These are phyloP conservation scores for Tinea trinotella DNA, from an alignment of 2,888 invertebrate genomes.

Conservation along the genomic window DNA sequence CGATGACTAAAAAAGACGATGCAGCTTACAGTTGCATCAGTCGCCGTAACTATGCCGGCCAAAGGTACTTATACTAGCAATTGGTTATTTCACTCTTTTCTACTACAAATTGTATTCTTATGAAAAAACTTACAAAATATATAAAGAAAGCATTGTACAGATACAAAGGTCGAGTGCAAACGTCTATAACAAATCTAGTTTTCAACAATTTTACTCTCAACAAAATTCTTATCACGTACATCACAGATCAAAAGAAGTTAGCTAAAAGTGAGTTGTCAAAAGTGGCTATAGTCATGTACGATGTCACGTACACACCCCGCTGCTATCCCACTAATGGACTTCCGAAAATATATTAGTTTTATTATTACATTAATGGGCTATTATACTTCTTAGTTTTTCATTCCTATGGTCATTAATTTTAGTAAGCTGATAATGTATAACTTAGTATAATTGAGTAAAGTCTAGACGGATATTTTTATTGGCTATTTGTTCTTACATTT, in stretches of 20 bases:
- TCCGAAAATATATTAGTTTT: constrained; percentile 10
- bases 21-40: too few species aligned
- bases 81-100: too few species aligned
- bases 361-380: constrained; percentile 13
- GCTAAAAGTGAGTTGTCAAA: constrained; percentile 15
- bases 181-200: neutral
- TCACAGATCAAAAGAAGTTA: constrained; percentile 12
- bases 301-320: constrained; percentile 16
- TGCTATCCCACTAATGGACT: constrained; percentile 6
- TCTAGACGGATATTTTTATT: too few species aligned
- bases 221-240: neutral
- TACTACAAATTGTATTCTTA: too few species aligned
- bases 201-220: neutral
- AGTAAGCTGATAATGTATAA: too few species aligned
- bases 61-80: too few species aligned
- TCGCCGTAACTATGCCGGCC: too few species aligned
- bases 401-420: neutral
- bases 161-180: neutral
- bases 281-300: neutral
- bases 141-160: too few species aligned
- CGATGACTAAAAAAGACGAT: too few species aligned
- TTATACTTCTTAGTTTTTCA: constrained; percentile 4
- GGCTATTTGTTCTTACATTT: too few species aligned
- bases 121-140: too few species aligned
- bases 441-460: too few species aligned